Percentiles rank a stretch among this genome's conserved stretches.
Evolutionary conservation across 2,797 vertebrate genomes (phyloP).

Genomic region (Champsocephalus esox): DNA sequence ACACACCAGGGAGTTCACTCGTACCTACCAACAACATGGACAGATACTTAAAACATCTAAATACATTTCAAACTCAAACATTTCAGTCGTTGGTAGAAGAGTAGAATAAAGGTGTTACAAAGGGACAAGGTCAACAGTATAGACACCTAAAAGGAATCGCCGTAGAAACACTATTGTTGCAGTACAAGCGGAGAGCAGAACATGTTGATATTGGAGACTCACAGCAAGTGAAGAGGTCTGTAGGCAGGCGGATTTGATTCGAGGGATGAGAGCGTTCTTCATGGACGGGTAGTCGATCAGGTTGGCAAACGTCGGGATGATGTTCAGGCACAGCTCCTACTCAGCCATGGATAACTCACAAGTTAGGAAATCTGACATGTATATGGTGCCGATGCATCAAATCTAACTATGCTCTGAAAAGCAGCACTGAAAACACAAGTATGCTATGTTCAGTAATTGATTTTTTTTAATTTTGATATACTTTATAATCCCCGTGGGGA

Average conservation of each 20-base stretch:
- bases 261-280: slow-evolving; percentile 99
- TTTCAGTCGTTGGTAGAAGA: not conserved
- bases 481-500: too few relatives aligned
- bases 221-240: slow-evolving; percentile 98
- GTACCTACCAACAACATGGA: slow-evolving; percentile 84
- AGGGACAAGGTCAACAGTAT: not conserved
- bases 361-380: slow-evolving; percentile 33
- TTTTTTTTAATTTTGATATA: not conserved
- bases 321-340: slow-evolving; percentile 98
- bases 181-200: not conserved
- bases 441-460: not conserved
- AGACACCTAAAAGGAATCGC: not conserved
- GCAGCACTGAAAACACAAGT: slow-evolving; percentile 12
- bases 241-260: slow-evolving; percentile 95
- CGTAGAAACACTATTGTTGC: not conserved
- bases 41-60: not conserved
- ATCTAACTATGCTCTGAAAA: slow-evolving; percentile 1
- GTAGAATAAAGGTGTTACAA: not conserved
- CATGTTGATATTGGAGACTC: slow-evolving; percentile 76
- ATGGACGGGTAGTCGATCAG: slow-evolving; percentile 99
- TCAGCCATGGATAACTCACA: slow-evolving; percentile 27
- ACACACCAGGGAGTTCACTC: slow-evolving; percentile 98
- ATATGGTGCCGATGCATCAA: slow-evolving; percentile 5
- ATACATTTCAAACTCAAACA: not conserved
- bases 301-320: slow-evolving; percentile 98